Evolutionary conservation across 2,888 invertebrate genomes (phyloP), one percentile per base, ranked within the genome.

Genomic region (Synergus laeviventris): DNA sequence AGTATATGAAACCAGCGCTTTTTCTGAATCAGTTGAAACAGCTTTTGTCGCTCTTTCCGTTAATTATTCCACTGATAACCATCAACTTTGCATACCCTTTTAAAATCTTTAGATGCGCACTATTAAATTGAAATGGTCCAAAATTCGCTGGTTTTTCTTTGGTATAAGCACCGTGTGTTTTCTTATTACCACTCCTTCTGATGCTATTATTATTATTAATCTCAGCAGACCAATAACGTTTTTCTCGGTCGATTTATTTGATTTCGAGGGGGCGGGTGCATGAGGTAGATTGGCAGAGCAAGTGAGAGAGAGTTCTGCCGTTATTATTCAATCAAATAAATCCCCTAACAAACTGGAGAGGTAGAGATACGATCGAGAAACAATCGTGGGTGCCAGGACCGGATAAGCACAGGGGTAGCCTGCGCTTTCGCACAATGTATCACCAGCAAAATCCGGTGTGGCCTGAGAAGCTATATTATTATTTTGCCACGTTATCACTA

Each of bases 261-360:
- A 49, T 70, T 70, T 31, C n/a, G 2, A 70, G 45, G 49, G 45
- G 31, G 49, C 31, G 49, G 49, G 36, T 49, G 31, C 49, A 70
- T 45, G 31, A 31, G 7, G n/a, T 24, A 45, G 66, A 66, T 66
- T 66, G 66, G 24, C 66, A 66, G 45, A 49, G n/a, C 31, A 36
- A 62, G 49, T n/a, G n/a, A n/a, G n/a, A n/a, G n/a, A n/a, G n/a
- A n/a, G n/a, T n/a, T n/a, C 49, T 70, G 49, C 49, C 70, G 79
- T 76, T 79, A 79, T 70, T 76, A 87, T 86, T 87, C 86, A 85
- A 87, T 87, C 84, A 86, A 87, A 87, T 85, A 84, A 85, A 87
- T 85, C 84, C 87, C 85, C 85, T 85, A 87, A 87, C 86, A 86
- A 86, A 87, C 87, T 86, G 82, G 85, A 84, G 87, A 85, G 82